Percentiles rank a stretch among this genome's conserved stretches.
Evolutionary conservation across 2,888 invertebrate genomes (phyloP).

Genomic region (Enchytraeus crypticus): DNA sequence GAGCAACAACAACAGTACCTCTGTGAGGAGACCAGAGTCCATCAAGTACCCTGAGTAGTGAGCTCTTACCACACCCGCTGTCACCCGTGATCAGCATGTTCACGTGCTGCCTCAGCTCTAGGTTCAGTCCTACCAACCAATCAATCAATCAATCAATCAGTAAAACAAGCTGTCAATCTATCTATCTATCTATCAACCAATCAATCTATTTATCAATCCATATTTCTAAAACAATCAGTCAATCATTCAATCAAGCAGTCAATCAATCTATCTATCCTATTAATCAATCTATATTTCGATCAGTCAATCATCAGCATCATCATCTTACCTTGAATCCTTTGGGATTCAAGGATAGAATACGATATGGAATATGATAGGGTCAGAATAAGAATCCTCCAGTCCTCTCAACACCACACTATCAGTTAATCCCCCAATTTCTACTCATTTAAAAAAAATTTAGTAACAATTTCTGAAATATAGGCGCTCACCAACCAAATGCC

Average conservation of each 20-base stretch:
- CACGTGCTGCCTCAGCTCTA: conserved; percentile 48
- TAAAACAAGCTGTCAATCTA: no score
- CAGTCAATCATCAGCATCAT: no score
- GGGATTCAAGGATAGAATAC: no score
- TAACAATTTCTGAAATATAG: no score
- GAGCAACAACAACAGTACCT: no score
- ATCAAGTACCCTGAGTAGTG: conserved; percentile 79
- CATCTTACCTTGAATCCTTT: no score
- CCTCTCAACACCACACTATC: no score
- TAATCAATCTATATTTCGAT: background rate
- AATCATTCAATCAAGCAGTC: background rate
- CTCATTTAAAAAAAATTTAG: no score
- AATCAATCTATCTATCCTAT: background rate
- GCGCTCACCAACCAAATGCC: no score
- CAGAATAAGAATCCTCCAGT: no score
- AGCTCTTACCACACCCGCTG: conserved; percentile 87
- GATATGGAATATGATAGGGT: no score
- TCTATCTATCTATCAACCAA: background rate
- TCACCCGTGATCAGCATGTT: conserved; percentile 80
- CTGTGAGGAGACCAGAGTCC: conserved; percentile 71
- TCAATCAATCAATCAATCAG: background rate
- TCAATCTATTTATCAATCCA: background rate
- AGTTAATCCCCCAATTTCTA: no score
- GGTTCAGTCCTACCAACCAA: conserved; percentile 45
- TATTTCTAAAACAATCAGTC: background rate